Percentiles rank a stretch among this genome's conserved stretches.
These are phyloP conservation scores for Nyctibius grandis DNA, from an alignment of 2,797 vertebrate species.

Conservation along the genomic window DNA sequence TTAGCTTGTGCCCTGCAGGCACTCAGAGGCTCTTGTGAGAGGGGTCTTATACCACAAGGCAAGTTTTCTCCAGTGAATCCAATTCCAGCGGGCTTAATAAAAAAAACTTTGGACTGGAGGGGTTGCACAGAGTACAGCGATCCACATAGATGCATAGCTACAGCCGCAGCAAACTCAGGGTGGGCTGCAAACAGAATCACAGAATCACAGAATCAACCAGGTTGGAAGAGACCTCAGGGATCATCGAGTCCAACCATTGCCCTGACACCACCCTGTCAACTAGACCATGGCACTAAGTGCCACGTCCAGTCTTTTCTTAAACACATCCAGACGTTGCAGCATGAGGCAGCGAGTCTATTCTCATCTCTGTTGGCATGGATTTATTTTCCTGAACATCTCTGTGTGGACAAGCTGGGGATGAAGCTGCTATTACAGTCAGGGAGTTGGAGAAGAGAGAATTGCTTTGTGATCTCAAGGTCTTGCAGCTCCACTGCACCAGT, in stretches of 20 bases:
- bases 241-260: too few relatives aligned
- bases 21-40: neutral
- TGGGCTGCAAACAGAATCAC: neutral
- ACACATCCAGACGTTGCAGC: too few relatives aligned
- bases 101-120: neutral
- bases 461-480: neutral
- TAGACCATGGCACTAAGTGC: too few relatives aligned
- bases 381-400: neutral
- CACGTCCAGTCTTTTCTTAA: too few relatives aligned
- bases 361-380: neutral
- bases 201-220: too few relatives aligned
- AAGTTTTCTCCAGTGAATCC: neutral
- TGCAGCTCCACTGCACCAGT: neutral
- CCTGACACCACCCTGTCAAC: too few relatives aligned
- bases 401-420: neutral
- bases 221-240: too few relatives aligned
- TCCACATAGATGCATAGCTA: rapidly evolving
- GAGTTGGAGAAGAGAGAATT: neutral
- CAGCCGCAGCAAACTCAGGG: neutral
- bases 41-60: neutral
- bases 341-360: neutral
- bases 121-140: neutral
- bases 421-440: neutral
- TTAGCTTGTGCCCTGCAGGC: neutral
- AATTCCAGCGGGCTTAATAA: neutral